Percentiles rank a stretch among this genome's conserved stretches.
Evolutionary conservation across 1,140 invertebrate species (phyloP).

Genomic region (Cydia amplana): DNA sequence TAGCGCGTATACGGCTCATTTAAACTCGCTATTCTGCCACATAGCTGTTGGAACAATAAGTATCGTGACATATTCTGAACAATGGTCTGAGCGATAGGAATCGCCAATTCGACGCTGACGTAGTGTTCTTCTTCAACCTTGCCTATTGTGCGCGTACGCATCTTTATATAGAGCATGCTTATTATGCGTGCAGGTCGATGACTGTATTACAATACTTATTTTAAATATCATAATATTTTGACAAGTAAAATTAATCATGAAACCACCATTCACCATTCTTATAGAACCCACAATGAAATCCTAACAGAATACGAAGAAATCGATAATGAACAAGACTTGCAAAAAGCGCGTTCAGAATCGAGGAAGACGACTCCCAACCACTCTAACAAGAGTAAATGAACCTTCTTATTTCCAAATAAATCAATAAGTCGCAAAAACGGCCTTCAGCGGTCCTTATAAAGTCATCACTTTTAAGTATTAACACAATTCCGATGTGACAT

Average conservation of each 20-base stretch:
- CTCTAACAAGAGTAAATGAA: neutral
- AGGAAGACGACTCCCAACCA: no score
- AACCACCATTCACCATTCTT: neutral
- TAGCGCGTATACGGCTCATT: constrained; percentile 64
- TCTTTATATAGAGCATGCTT: constrained; percentile 54
- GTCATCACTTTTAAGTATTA: constrained; percentile 5
- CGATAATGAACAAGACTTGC: no score
- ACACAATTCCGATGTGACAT: constrained; percentile 38
- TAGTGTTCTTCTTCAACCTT: constrained; percentile 48
- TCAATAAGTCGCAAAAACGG: neutral
- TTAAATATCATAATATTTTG: neutral
- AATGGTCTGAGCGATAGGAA: constrained; percentile 74
- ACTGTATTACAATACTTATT: constrained; percentile 35
- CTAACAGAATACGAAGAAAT: no score
- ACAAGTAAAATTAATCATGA: neutral
- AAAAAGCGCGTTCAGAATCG: no score
- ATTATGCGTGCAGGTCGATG: constrained; percentile 49
- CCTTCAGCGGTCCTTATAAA: neutral
- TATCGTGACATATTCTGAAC: constrained; percentile 75
- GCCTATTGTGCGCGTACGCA: constrained; percentile 52
- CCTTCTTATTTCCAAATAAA: constrained; percentile 33
- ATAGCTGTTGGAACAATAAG: constrained; percentile 66
- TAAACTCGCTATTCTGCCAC: constrained; percentile 65
- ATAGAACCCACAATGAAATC: constrained; percentile 15
- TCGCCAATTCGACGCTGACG: constrained; percentile 70